Percentiles rank a stretch among this genome's conserved stretches.
Conservation (phyloP, 2,113 vertebrate genomes). For the Ellobius talpinus region DNA sequence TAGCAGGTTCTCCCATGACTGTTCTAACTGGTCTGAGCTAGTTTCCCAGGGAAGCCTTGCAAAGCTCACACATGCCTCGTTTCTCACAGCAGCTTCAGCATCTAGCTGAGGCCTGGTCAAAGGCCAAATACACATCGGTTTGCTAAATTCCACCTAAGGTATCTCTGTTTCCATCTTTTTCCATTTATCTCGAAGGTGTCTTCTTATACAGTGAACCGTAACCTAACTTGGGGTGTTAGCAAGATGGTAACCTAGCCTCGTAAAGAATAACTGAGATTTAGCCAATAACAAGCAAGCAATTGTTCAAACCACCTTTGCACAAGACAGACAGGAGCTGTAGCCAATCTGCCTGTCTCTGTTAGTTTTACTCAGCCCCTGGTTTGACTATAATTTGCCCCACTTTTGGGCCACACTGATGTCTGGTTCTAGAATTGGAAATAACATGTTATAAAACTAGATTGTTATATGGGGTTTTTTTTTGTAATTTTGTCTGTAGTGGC, state of each 20-base stretch:
- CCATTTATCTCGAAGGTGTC: neutral
- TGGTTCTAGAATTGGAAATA: neutral
- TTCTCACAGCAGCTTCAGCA: neutral
- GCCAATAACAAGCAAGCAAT: neutral
- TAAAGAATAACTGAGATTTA: neutral
- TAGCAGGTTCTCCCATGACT: neutral
- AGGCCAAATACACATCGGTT: neutral
- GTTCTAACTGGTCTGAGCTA: neutral
- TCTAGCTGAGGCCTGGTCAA: neutral
- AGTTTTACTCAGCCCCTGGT: neutral
- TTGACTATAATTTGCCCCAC: neutral
- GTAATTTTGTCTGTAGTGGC: neutral
- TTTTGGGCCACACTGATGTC: neutral
- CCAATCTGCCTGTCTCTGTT: neutral
- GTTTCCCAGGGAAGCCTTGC: neutral
- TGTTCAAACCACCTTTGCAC: neutral
- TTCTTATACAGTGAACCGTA: neutral
- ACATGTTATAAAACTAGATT: neutral
- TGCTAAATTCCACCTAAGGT: neutral
- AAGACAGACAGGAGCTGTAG: neutral
- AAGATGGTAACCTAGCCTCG: neutral
- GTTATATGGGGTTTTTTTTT: neutral
- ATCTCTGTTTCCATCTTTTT: neutral
- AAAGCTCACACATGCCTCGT: neutral
- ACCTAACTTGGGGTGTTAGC: neutral